Evolutionary conservation across 2,113 vertebrate species (phyloP).

Genomic region (Nematolebias whitei): DNA sequence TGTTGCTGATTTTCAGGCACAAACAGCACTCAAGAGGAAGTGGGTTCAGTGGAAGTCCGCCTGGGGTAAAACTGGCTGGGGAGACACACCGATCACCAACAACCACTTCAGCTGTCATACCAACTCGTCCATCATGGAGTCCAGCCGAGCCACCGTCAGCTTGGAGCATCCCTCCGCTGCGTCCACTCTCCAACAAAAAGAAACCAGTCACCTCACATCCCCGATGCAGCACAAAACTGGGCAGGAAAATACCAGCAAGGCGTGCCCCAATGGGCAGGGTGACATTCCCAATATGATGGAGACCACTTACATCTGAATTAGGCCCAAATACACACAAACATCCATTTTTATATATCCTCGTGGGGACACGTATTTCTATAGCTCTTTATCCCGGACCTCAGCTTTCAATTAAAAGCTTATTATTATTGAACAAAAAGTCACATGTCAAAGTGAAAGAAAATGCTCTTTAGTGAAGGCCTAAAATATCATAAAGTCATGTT

Average conservation of each 20-base stretch:
- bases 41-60: slow-evolving; percentile 68
- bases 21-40: slow-evolving; percentile 73
- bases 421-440: too few relatives aligned
- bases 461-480: too few relatives aligned
- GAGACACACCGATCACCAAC: slow-evolving; percentile 33
- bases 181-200: not conserved
- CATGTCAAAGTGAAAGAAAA: too few relatives aligned
- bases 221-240: slow-evolving; percentile 12
- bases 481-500: too few relatives aligned
- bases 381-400: too few relatives aligned
- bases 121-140: slow-evolving; percentile 75
- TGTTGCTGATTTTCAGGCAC: slow-evolving; percentile 67
- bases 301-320: slow-evolving; percentile 59
- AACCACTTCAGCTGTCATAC: slow-evolving; percentile 75
- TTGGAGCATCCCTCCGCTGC: slow-evolving; percentile 14
- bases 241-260: slow-evolving; percentile 52
- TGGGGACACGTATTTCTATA: too few relatives aligned
- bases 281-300: slow-evolving; percentile 45
- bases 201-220: not conserved
- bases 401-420: too few relatives aligned
- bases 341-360: too few relatives aligned
- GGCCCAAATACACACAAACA: not conserved
- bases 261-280: slow-evolving; percentile 37
- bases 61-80: slow-evolving; percentile 67
- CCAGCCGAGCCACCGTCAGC: slow-evolving; percentile 64